phyloP scores from a whole-genome alignment of 2,888 invertebrate genomes.

The Willowsia nigromaculata region DNA sequence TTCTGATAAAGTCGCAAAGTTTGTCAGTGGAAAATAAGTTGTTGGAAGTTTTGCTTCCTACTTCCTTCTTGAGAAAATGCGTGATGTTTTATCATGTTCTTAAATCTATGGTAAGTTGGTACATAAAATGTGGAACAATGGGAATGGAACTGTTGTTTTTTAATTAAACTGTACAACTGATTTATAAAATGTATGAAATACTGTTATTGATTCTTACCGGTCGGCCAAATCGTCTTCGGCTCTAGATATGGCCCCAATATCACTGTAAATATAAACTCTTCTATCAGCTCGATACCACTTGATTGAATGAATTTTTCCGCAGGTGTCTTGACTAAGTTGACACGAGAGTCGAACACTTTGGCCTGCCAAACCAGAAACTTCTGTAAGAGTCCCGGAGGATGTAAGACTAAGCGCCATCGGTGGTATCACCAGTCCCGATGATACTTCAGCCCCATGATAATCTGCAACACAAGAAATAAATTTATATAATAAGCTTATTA shows the following conservation, averaged over 20 bases:
- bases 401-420: constrained; percentile 69
- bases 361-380: constrained; percentile 86
- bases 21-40: constrained; percentile 47
- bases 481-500: neutral
- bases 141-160: constrained; percentile 11
- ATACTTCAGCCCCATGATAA: constrained; percentile 60
- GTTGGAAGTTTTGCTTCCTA: constrained; percentile 36
- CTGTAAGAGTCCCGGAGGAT: constrained; percentile 80
- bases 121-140: neutral
- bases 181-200: neutral
- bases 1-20: constrained; percentile 44
- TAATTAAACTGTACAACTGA: neutral
- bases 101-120: neutral
- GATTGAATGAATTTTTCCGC: constrained; percentile 90
- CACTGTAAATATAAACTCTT: constrained; percentile 89
- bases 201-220: too few relatives aligned
- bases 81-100: constrained; percentile 8
- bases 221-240: constrained; percentile 87
- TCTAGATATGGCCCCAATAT: constrained; percentile 85
- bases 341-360: constrained; percentile 87
- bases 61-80: neutral
- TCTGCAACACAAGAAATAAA: constrained; percentile 46
- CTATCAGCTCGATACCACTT: constrained; percentile 90
- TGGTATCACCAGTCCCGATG: constrained; percentile 48
- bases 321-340: constrained; percentile 85